These are phyloP conservation scores for Antheraea mylitta DNA, from an alignment of 1,140 invertebrate genomes.

Conservation along the genomic window DNA sequence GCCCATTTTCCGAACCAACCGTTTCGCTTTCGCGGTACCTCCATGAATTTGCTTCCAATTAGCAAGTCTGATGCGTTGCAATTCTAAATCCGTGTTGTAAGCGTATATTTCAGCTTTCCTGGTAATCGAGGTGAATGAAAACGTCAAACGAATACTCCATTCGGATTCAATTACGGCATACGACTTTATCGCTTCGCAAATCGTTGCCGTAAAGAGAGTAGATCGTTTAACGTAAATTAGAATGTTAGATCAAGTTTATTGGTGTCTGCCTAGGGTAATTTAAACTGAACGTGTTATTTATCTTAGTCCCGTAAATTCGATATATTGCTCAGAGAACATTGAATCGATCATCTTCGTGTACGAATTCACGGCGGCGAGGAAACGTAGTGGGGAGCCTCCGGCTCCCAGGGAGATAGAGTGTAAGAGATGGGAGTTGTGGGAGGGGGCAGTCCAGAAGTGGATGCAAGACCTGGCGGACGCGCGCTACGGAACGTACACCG, in stretches of 20 bases:
- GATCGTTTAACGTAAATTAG: neutral
- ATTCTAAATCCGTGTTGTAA: constrained; percentile 61
- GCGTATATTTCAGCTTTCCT: constrained; percentile 67
- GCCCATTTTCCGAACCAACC: constrained; percentile 69
- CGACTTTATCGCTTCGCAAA: neutral
- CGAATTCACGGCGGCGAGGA: no score
- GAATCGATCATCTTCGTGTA: neutral
- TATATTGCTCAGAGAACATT: neutral
- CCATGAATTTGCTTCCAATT: constrained; percentile 63
- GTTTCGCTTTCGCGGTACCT: constrained; percentile 44
- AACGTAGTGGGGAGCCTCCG: no score
- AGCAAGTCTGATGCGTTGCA: constrained; percentile 59
- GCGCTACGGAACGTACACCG: no score
- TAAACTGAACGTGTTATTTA: neutral
- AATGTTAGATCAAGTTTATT: neutral
- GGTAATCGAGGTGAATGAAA: neutral
- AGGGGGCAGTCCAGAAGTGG: no score
- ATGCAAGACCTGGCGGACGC: no score
- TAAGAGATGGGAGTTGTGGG: no score
- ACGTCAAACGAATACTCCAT: neutral
- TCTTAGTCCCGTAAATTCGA: neutral
- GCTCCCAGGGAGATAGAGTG: no score
- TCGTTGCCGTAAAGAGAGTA: neutral
- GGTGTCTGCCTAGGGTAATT: neutral
- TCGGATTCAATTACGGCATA: neutral